Evolutionary conservation across 2,113 vertebrate species (phyloP).

Genomic region (Uria lomvia): DNA sequence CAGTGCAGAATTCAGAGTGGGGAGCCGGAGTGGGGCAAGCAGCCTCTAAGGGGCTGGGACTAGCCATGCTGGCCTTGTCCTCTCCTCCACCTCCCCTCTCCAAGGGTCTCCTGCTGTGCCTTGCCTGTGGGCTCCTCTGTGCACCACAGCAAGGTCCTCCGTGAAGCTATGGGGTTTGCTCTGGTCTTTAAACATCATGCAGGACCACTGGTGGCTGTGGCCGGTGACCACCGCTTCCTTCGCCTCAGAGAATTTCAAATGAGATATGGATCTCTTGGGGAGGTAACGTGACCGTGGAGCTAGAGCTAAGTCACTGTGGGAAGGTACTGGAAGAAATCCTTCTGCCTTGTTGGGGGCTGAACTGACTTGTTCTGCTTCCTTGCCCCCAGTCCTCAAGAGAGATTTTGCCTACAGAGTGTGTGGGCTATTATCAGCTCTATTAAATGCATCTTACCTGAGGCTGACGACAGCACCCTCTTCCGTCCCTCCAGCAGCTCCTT

Average conservation of each 20-base stretch:
- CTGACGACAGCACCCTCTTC: neutral
- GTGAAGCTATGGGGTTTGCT: neutral
- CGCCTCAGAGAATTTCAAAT: neutral
- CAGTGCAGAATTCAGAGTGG: neutral
- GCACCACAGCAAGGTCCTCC: neutral
- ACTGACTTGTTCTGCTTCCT: neutral
- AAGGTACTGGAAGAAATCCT: neutral
- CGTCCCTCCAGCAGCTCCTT: neutral
- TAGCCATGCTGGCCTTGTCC: neutral
- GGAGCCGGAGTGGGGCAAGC: neutral
- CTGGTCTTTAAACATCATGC: neutral
- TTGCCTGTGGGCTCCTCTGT: neutral
- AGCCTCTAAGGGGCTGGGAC: neutral
- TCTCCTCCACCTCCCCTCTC: neutral
- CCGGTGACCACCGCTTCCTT: neutral
- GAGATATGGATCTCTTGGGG: neutral
- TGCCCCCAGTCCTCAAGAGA: neutral
- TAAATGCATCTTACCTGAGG: neutral
- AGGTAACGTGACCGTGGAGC: neutral
- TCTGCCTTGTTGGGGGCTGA: neutral
- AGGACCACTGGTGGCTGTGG: neutral
- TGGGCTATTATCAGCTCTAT: neutral
- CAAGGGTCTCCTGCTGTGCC: neutral
- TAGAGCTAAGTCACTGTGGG: neutral
- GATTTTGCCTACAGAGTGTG: neutral